Base-by-base conservation (phyloP, 2,113 vertebrate species). In the Naja naja region DNA sequence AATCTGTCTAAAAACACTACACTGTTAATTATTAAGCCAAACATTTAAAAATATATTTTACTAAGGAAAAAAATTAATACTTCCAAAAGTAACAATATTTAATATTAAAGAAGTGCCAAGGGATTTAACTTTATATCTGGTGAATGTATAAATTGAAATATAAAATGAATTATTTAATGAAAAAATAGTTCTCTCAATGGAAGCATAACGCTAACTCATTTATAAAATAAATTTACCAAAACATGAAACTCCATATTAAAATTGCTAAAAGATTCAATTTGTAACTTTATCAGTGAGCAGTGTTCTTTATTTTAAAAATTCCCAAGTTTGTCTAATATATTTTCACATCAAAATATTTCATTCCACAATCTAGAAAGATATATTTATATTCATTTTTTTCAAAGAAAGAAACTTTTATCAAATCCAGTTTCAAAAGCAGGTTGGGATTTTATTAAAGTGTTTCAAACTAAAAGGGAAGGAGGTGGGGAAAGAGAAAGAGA, bases 1-100 rank as follows among this genome's bases (percentile, higher is more conserved):
- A 91, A 74, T 4, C 60, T 1, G 4, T 34, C 45, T 25, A 90
- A 10, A 90, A 92, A 27, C 0, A 0, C 8, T 87, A 81, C 10
- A 34, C 16, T 30, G 58, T 92, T 88, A 18, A 85, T 85, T 94
- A 86, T 49, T 27, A 1, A 5, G 11, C 52, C 94, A 92, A 92
- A 56, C 49, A 1, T 0, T 9, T 90, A 91, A 93, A 91, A 25
- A 92, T 0, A 1, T 22, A 56, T 81, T 92, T 85, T 89, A 25
- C 53, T 92, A 54, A 54, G 34, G 12, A 27, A 88, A n/a, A 18
- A n/a, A 22, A 23, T 22, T 53, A 39, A 58, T 89, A 22, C 23
- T 34, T 22, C 20, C 58, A 95, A 95, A 0, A 85, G 16, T 0
- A 9, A 54, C 55, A 39, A 95, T 88, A 92, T 91, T 93, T 91